Conservation (phyloP, 2,113 vertebrate genomes). For the Cynocephalus volans region DNA sequence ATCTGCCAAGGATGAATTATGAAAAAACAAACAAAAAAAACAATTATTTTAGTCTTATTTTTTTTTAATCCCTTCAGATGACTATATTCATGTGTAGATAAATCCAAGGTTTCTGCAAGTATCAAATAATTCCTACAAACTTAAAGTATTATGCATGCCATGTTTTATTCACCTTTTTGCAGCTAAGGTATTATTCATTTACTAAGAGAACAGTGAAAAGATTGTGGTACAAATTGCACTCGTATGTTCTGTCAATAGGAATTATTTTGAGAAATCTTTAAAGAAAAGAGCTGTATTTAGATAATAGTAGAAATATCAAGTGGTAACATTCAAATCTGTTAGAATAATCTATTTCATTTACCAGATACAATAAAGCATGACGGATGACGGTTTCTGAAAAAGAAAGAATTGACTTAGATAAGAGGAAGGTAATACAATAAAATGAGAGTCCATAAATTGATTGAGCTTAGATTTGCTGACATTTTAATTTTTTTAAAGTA, state of each 20-base stretch:
- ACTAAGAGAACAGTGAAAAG: not conserved
- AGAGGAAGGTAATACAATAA: conserved; percentile 50
- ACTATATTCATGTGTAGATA: not conserved
- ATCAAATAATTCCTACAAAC: conserved; percentile 9
- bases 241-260: conserved; percentile 29
- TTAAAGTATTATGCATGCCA: not conserved
- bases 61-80: not conserved
- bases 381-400: not conserved
- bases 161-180: conserved; percentile 9
- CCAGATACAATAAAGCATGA: conserved; percentile 25
- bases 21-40: not conserved
- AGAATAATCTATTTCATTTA: conserved; percentile 61
- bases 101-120: not conserved
- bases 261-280: conserved; percentile 63
- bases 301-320: conserved; percentile 13
- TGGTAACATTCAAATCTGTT: conserved; percentile 3
- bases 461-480: conserved; percentile 12
- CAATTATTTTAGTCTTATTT: not conserved
- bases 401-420: not conserved
- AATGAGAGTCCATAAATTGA: not conserved
- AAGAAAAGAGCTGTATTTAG: not conserved
- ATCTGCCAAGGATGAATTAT: too few species aligned
- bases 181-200: not conserved
- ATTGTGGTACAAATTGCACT: not conserved
- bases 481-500: conserved; percentile 61